Evolutionary conservation across 1,140 invertebrate genomes (phyloP), one percentile per base, ranked within the genome.

Genomic region (Chironomus striatipennis): DNA sequence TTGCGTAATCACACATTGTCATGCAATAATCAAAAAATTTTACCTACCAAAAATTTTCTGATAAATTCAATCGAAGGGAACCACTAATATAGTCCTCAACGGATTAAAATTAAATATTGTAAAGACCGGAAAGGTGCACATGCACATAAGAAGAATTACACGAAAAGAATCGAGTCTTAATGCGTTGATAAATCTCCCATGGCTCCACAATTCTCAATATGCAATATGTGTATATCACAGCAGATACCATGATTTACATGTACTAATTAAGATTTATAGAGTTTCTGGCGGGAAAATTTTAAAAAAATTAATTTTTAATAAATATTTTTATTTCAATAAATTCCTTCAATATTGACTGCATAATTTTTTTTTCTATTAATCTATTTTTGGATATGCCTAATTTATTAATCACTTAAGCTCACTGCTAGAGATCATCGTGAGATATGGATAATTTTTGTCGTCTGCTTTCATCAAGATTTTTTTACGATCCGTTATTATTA

Each of bases 41-140:
- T 2, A 34, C 24, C 24, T 34, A n/a, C n/a, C 24, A 34, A 34
- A 34, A 34, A 34, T 5, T 2, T 34, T 34, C 24, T 34, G 24
- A 34, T 5, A 34, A 34, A 34, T 34, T 34, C 5, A 34, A 1
- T 34, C 24, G 5, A 34, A 34, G 24, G 24, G 24, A 34, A 34
- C 5, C 5, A 34, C 9, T 57, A 57, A 57, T n/a, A 12, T 57
- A n/a, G 12, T 12, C 12, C 12, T 57, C n/a, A 57, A 12, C 12
- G 12, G 47, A 57, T 12, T 57, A 15, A 57, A 57, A n/a, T n/a
- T n/a, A 10, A 57, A 57, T n/a, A 57, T 8, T n/a, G 47, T n/a
- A 57, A n/a, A 57, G 47, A 57, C 47, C 47, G 47, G 47, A 57
- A 57, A 57, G 47, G 47, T 57, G 47, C 47, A 57, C 47, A 57